Percentiles rank a stretch among this genome's conserved stretches.
Evolutionary conservation across 1,140 invertebrate species (phyloP).

Genomic region (silkworm (Bombyx mori)): ASM3026992v2 NC_085114.1:14238001-14238500

Average conservation of each 20-base stretch:
- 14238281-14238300: conserved; percentile 19
- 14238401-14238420: too few relatives aligned
- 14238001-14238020: conserved; percentile 66
- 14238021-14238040: conserved; percentile 56
- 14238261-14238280: conserved; percentile 51
- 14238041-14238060: conserved; percentile 57
- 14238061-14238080: conserved; percentile 65
- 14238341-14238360: conserved; percentile 10
- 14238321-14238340: too few relatives aligned
- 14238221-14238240: conserved; percentile 46
- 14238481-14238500: too few relatives aligned
- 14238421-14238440: too few relatives aligned
- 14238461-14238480: too few relatives aligned
- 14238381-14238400: conserved; percentile 2
- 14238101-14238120: conserved; percentile 52
- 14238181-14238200: conserved; percentile 45
- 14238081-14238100: conserved; percentile 64
- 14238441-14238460: too few relatives aligned
- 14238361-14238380: conserved; percentile 7
- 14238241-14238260: conserved; percentile 54
- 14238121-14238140: conserved; percentile 42
- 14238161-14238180: conserved; percentile 28
- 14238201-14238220: conserved; percentile 38
- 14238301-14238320: conserved; percentile 2
- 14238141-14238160: conserved; percentile 35